Evolutionary conservation across 2,888 invertebrate genomes (phyloP), one percentile per base, ranked within the genome.

Genomic region (Epirrhoe tristata): DNA sequence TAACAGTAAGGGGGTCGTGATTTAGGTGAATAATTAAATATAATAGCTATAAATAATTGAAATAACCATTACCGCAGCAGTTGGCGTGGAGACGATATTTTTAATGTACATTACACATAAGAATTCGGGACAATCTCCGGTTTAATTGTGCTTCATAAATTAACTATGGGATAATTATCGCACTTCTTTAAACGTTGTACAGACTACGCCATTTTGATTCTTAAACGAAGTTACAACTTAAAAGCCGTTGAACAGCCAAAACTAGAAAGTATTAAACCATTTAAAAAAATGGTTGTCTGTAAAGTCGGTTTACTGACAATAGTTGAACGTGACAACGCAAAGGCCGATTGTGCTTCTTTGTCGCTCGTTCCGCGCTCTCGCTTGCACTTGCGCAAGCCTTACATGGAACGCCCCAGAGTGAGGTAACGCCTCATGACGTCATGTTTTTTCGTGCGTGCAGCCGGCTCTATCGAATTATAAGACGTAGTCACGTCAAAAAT

Each of bases 161-260:
- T 73, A 70, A 74, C 74, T 71, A 74, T 74, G 69, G 66, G 63
- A 72, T 72, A 73, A 74, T 76, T 76, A 76, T 74, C 67, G 62
- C 64, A 67, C 70, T 76, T 76, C 72, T 73, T 73, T 72, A 64
- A 57, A 50, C 10, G 14, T 6, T 8, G 73, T 73, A 67, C 70
- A 71, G 48, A 69, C 43, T 61, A 55, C 1, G 63, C 7, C 39
- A 17, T 12, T 43, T 43, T 43, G 39, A 12, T 14, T 16, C 5
- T 48, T 5, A 16, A 0, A 48, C 6, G 48, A 48, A 16, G 48
- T 6, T 5, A n/a, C n/a, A n/a, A n/a, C n/a, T n/a, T n/a, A 48
- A 2, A 48, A 16, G 24, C 24, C 24, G 24, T 24, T 24, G 24
- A 24, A 24, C 24, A 24, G 24, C 24, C 3, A 3, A 24, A 24